A percentile compares a stretch with the other conserved stretches of the same genome.
Conservation (phyloP, 2,888 invertebrate species). For the Eilema caniola region DNA sequence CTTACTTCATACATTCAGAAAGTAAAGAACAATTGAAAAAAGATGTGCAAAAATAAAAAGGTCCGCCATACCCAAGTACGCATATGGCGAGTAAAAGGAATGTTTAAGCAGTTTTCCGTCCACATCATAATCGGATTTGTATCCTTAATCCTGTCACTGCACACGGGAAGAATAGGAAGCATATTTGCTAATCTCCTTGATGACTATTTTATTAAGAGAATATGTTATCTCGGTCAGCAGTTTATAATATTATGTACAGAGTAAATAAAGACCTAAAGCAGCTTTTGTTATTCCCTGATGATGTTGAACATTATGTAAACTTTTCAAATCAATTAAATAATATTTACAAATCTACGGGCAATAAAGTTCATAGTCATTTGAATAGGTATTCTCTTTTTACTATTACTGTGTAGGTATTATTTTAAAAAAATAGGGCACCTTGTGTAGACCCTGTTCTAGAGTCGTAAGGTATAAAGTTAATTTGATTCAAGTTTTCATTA, state of each 20-base stretch:
- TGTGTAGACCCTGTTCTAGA: too few species aligned
- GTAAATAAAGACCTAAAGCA: too few species aligned
- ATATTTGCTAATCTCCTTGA: slow-evolving; percentile 28
- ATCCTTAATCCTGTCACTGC: slow-evolving; percentile 3
- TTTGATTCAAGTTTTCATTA: too few species aligned
- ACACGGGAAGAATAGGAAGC: slow-evolving; percentile 21
- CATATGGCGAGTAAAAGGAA: slow-evolving; percentile 10
- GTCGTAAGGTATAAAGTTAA: too few species aligned
- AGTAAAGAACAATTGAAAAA: not conserved
- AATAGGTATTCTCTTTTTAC: too few species aligned
- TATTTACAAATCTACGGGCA: too few species aligned
- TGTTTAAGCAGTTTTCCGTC: slow-evolving; percentile 20
- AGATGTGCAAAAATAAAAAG: not conserved
- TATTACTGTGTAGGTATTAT: too few species aligned
- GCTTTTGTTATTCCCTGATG: too few species aligned
- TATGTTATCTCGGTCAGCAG: slow-evolving; percentile 5
- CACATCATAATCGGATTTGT: slow-evolving; percentile 41
- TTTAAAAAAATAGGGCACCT: too few species aligned
- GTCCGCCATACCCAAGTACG: not conserved
- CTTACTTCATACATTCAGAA: not conserved
- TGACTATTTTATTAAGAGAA: slow-evolving; percentile 18
- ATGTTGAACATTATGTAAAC: too few species aligned
- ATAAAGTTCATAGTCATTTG: too few species aligned
- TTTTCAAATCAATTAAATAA: too few species aligned
- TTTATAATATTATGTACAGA: not conserved